These are phyloP conservation scores for Sander vitreus DNA, from an alignment of 2,113 vertebrate genomes.

Conservation along the genomic window DNA sequence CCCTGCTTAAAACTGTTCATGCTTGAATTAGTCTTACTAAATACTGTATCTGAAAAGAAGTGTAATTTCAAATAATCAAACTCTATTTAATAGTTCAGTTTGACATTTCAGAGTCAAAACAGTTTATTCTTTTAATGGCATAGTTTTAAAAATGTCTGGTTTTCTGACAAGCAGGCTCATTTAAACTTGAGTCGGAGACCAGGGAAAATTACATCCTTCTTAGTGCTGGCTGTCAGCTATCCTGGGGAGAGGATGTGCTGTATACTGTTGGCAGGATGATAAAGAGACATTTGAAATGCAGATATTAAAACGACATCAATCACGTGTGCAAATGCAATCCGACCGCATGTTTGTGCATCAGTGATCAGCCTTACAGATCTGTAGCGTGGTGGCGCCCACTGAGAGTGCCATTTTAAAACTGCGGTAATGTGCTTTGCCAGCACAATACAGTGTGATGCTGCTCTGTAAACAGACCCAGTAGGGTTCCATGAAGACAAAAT, in stretches of 20 bases:
- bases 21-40: background rate
- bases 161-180: constrained; percentile 26
- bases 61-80: background rate
- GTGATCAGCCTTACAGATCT: constrained; percentile 21
- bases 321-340: background rate
- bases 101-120: constrained; percentile 8
- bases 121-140: constrained; percentile 7
- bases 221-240: constrained; percentile 26
- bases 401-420: constrained; percentile 16
- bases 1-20: background rate
- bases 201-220: constrained; percentile 28
- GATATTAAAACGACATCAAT: constrained; percentile 40
- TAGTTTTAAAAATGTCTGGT: constrained; percentile 3
- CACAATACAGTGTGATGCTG: constrained; percentile 1
- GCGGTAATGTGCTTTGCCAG: constrained; percentile 5
- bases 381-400: constrained; percentile 1
- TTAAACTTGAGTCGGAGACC: constrained; percentile 9
- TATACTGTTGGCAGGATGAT: constrained; percentile 28
- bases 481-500: constrained; percentile 21
- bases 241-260: background rate
- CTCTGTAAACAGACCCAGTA: constrained; percentile 49
- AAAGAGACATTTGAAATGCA: constrained; percentile 52
- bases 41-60: background rate
- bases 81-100: background rate
- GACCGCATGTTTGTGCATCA: constrained; percentile 28